Base-by-base conservation (phyloP, 2,113 vertebrate genomes). In the Podocnemis expansa region DNA sequence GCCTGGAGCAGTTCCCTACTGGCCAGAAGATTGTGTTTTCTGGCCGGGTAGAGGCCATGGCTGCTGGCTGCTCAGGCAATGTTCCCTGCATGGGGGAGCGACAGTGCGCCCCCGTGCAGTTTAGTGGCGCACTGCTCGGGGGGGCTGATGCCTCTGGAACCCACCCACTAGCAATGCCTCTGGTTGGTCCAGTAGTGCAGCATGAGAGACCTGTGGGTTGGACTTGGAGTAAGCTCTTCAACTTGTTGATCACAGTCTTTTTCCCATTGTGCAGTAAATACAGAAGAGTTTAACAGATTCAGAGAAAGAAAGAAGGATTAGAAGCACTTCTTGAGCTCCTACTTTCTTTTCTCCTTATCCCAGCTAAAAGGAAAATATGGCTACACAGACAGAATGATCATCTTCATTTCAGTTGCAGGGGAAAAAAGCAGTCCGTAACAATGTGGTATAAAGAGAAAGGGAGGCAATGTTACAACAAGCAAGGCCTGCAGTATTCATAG, bases 351-450 rank as follows among this genome's bases (percentile, higher is more conserved):
- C 70, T 22, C 54, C 2, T 0, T 88, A 13, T 73, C 58, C 31
- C 51, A 11, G 24, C 29, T 2, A 1, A 1, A 31, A 27, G 38
- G n/a, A 29, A 29, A 22, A 38, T n/a, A 41, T 49, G 52, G 45
- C 34, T 14, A 63, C 22, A 41, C 55, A 55, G 29, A 63, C 52
- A 19, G 34, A 0, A 13, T 2, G 41, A 76, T 34, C 51, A 29
- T 54, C 0, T 0, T 41, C 43, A 2, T 31, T 80, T n/a, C 34
- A 0, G 1, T 1, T 49, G 31, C 14, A 45, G 67, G 43, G 73
- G 54, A 47, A 41, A 2, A 1, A 41, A 41, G 51, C 2, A 10
- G n/a, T 34, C 60, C 0, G 0, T 6, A 63, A 0, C 55, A 17
- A 4, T 29, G 25, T 14, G 12, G 2, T 76, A 25, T 4, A 56